Evolutionary conservation across 2,797 vertebrate species (phyloP), one percentile per base, ranked within the genome.

Genomic region (Hyperoplus immaculatus): DNA sequence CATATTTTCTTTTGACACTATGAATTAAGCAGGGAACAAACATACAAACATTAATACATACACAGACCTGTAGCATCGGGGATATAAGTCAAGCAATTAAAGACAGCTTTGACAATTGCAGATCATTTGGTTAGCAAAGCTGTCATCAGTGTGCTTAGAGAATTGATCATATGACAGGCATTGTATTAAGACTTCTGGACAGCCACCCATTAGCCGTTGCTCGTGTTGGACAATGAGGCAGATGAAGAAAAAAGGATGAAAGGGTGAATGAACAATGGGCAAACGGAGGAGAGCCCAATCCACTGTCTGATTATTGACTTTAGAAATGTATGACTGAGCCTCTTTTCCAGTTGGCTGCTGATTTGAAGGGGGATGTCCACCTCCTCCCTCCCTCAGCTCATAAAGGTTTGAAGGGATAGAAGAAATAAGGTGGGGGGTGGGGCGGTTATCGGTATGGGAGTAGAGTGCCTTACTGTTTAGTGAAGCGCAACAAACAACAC

Each of bases 321-420:
- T 82, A 91, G 90, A 93, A 90, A 80, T 90, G 73, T 75, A 74
- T 87, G 80, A 29, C 29, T 29, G 29, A 90, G 87, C 73, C 79
- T 90, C 72, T 91, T 94, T 93, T 92, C 87, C 80, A 79, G 75
- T 82, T 87, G 80, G 78, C 81, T 91, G 87, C 84, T 85, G 88
- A 89, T 83, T 77, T 75, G 66, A 57, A 72, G 57, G 80, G 29
- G 86, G 86, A 65, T 50, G 21, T 64, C 80, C 56, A 77, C 77
- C 65, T 62, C 72, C 55, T 83, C 55, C 41, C 55, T 83, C 55
- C 41, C 68, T 65, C 69, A 71, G 81, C 81, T 92, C 79, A 77
- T 81, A 87, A 90, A 94, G 58, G 15, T 49, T 82, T 80, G 69
- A 58, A 39, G 58, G 74, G 69, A 77, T 47, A 6, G 46, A 71